Evolutionary conservation across 2,797 vertebrate species (phyloP).

Genomic region (Forpus xanthops): DNA sequence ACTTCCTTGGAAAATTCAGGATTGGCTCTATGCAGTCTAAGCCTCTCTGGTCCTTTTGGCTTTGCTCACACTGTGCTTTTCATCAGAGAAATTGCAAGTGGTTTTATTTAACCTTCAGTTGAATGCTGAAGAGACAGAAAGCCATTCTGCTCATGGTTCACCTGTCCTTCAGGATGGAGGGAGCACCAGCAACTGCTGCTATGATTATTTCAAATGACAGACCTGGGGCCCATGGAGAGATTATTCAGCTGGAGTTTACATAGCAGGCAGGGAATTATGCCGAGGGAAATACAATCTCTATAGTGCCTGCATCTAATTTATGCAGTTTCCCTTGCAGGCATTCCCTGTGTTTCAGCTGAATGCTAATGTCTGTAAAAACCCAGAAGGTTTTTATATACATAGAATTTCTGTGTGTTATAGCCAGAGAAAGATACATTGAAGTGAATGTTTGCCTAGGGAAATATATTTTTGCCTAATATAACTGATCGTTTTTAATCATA

Average conservation of each 20-base stretch:
- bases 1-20: conserved; percentile 12
- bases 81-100: background rate
- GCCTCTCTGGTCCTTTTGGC: background rate
- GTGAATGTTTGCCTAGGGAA: conserved; percentile 44
- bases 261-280: background rate
- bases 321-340: background rate
- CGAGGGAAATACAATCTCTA: background rate
- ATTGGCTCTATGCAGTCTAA: background rate
- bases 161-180: background rate
- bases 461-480: conserved; percentile 41
- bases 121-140: background rate
- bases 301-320: background rate
- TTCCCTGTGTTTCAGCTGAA: conserved; percentile 17
- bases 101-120: conserved; percentile 19
- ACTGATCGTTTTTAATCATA: conserved; percentile 59
- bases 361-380: conserved; percentile 51
- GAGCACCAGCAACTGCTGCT: background rate
- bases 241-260: conserved; percentile 36
- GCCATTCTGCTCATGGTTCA: background rate
- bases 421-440: background rate
- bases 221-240: background rate
- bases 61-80: background rate
- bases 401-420: conserved; percentile 20
- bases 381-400: conserved; percentile 19
- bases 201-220: background rate